Evolutionary conservation across 2,113 vertebrate species (phyloP).

Genomic region (Cyphomyrus plagiostoma): DNA sequence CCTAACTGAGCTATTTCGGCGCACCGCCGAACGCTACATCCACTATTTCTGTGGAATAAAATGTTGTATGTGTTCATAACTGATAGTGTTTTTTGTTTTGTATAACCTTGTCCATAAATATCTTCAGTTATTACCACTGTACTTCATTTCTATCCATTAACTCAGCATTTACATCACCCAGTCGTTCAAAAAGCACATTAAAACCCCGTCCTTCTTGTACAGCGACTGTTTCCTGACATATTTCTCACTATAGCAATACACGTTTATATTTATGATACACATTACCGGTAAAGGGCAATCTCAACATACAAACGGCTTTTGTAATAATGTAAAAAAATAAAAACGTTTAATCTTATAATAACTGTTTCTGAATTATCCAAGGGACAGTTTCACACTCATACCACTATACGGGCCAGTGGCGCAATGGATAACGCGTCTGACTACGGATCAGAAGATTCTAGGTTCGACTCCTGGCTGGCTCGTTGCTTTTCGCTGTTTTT

Average conservation of each 20-base stretch:
- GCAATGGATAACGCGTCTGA: slow-evolving; percentile 77
- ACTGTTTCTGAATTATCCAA: neutral
- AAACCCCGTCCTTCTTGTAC: neutral
- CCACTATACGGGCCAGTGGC: slow-evolving; percentile 58
- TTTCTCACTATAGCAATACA: neutral
- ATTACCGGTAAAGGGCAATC: neutral
- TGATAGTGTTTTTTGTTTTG: neutral
- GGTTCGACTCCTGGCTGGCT: slow-evolving; percentile 79
- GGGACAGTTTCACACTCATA: fast-evolving
- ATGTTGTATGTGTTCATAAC: neutral
- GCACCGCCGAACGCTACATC: fast-evolving
- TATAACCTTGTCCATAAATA: neutral
- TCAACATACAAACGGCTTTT: neutral
- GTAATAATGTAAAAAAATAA: neutral
- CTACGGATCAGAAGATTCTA: slow-evolving; percentile 87
- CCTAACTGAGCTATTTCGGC: slow-evolving; percentile 8
- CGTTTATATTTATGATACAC: neutral
- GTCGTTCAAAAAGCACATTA: neutral
- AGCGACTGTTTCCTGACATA: neutral
- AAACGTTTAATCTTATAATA: neutral
- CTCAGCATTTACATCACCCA: neutral
- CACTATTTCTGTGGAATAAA: neutral
- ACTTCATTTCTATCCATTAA: neutral
- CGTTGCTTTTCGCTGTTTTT: slow-evolving; percentile 16
- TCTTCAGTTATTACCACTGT: neutral